These are phyloP conservation scores for Knipowitschia caucasica DNA, from an alignment of 2,797 vertebrate genomes.

Conservation along the genomic window DNA sequence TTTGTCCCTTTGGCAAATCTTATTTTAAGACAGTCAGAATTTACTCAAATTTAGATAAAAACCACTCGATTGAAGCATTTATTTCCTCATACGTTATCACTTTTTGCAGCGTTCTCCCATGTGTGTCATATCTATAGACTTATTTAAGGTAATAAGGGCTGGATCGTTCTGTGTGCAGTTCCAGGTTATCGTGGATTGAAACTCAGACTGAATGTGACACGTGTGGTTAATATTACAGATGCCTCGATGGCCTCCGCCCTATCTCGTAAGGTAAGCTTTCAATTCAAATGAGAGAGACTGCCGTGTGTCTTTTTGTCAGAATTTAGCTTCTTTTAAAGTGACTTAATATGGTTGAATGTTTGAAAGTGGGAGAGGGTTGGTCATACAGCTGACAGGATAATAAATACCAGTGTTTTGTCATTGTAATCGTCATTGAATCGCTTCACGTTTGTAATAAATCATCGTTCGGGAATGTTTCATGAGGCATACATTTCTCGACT, in stretches of 20 bases:
- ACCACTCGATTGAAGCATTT: too few relatives aligned
- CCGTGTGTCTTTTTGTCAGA: slow-evolving; percentile 76
- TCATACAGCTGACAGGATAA: slow-evolving; percentile 79
- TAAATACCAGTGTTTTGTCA: slow-evolving; percentile 75
- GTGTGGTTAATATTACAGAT: slow-evolving; percentile 66
- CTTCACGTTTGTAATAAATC: slow-evolving; percentile 66
- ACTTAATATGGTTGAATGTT: slow-evolving; percentile 74
- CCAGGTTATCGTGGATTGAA: slow-evolving; percentile 68
- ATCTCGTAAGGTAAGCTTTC: slow-evolving; percentile 64
- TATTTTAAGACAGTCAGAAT: too few relatives aligned
- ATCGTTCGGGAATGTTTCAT: slow-evolving; percentile 61
- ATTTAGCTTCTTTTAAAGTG: slow-evolving; percentile 76
- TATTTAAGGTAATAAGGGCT: slow-evolving; percentile 43
- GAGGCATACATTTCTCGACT: too few relatives aligned
- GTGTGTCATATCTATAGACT: slow-evolving; percentile 47
- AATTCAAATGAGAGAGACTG: slow-evolving; percentile 74
- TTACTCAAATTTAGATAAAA: too few relatives aligned
- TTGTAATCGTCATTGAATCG: slow-evolving; percentile 72
- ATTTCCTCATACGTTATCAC: too few relatives aligned
- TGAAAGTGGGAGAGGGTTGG: slow-evolving; percentile 68
- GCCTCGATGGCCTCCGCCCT: slow-evolving; percentile 65
- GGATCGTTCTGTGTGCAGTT: slow-evolving; percentile 64
- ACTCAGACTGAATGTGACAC: slow-evolving; percentile 72
- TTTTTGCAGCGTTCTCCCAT: slow-evolving; percentile 47
- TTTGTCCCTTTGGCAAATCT: too few relatives aligned